Evolutionary conservation across 2,113 vertebrate genomes (phyloP).

Genomic region (Cathartes aura): DNA sequence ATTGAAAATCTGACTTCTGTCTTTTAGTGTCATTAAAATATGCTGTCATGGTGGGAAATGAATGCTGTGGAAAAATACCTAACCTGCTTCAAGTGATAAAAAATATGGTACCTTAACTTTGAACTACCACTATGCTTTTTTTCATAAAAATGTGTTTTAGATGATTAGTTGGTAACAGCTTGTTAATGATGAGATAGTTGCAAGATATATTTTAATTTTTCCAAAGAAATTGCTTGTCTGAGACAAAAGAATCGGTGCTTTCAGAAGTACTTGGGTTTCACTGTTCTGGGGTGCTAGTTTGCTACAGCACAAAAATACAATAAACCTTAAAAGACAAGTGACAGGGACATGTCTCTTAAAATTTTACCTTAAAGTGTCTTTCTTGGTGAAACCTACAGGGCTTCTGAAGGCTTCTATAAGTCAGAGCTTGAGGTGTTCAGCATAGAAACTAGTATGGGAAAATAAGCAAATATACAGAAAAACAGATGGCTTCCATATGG

Average conservation of each 20-base stretch:
- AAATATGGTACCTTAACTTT: neutral
- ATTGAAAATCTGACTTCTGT: neutral
- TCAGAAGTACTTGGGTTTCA: neutral
- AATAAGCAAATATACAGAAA: neutral
- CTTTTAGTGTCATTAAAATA: neutral
- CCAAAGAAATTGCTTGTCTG: neutral
- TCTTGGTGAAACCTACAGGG: neutral
- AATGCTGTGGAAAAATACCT: neutral
- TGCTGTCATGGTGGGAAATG: neutral
- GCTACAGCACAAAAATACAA: neutral
- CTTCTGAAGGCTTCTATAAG: neutral
- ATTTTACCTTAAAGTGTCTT: neutral
- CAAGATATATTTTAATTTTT: neutral
- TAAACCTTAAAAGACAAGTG: neutral
- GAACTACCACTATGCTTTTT: neutral
- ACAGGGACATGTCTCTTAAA: neutral
- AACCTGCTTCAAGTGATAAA: neutral
- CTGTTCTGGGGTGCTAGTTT: neutral
- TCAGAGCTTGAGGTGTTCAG: neutral
- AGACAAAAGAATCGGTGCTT: neutral
- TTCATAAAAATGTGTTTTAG: neutral
- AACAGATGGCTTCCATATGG: neutral
- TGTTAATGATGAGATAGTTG: neutral
- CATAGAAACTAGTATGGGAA: neutral
- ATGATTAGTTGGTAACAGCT: neutral